Conservation (phyloP, 2,797 vertebrate genomes). For the Microchirus variegatus region DNA sequence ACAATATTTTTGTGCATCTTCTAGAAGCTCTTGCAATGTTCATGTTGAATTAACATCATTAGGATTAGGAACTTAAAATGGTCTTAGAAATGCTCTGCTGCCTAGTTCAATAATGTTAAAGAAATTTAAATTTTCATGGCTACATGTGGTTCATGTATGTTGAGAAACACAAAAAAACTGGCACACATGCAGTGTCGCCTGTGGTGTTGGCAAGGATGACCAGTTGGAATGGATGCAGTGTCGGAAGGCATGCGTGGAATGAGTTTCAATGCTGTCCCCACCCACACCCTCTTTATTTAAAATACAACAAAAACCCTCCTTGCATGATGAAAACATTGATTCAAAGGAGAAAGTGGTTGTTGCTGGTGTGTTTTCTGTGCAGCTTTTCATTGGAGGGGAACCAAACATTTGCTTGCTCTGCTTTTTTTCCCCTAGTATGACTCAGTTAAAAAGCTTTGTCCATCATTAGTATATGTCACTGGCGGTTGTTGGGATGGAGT, state of each 20-base stretch:
- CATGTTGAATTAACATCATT: too few relatives aligned
- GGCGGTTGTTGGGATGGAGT: slow-evolving; percentile 33
- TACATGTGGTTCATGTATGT: neutral
- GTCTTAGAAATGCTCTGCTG: too few relatives aligned
- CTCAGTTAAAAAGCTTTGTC: slow-evolving; percentile 44
- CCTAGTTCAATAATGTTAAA: too few relatives aligned
- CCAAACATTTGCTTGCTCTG: slow-evolving; percentile 24
- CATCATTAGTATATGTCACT: slow-evolving; percentile 22
- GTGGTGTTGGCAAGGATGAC: slow-evolving; percentile 43
- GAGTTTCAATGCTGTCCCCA: slow-evolving; percentile 50
- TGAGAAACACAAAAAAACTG: slow-evolving; percentile 41
- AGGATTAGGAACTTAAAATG: too few relatives aligned
- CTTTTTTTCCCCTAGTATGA: slow-evolving; percentile 21
- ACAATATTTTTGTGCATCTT: too few relatives aligned
- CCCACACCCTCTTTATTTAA: slow-evolving; percentile 55
- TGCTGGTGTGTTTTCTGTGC: slow-evolving; percentile 13
- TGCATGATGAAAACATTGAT: slow-evolving; percentile 50
- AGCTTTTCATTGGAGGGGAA: slow-evolving; percentile 7
- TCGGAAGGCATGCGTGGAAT: slow-evolving; percentile 68
- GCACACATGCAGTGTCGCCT: slow-evolving; percentile 38
- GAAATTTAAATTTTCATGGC: too few relatives aligned
- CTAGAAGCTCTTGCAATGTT: too few relatives aligned
- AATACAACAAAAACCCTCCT: slow-evolving; percentile 58
- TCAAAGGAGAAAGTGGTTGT: slow-evolving; percentile 34
- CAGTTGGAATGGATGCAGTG: slow-evolving; percentile 37